These are phyloP conservation scores for Poeciliopsis presidionis DNA, from an alignment of 2,797 vertebrate genomes.

Conservation along the genomic window DNA sequence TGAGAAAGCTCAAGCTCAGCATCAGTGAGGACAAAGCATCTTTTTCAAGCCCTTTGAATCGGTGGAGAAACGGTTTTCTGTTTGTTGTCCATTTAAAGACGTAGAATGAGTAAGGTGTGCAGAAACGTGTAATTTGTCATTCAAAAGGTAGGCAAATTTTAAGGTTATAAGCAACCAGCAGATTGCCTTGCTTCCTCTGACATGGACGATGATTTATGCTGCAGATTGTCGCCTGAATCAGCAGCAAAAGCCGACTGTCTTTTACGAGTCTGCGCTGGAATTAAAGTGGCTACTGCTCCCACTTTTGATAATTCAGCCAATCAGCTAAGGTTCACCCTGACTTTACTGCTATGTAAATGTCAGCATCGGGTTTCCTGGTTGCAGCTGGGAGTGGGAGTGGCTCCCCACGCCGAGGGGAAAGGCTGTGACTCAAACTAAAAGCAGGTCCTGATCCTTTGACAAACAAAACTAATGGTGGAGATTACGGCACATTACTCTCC, in stretches of 20 bases:
- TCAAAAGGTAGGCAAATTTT: constrained; percentile 32
- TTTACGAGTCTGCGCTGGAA: constrained; percentile 60
- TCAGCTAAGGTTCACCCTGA: constrained; percentile 52
- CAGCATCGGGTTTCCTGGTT: constrained; percentile 60
- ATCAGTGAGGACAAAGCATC: constrained; percentile 56
- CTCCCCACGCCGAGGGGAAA: constrained; percentile 29
- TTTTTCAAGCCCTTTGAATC: constrained; percentile 67
- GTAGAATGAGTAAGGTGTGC: constrained; percentile 17
- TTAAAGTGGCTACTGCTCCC: constrained; percentile 56
- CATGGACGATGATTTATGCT: constrained; percentile 31
- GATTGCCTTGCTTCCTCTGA: constrained; percentile 15
- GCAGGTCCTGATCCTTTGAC: constrained; percentile 42
- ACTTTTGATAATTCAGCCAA: constrained; percentile 52
- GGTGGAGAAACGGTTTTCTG: constrained; percentile 48
- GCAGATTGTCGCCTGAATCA: constrained; percentile 48
- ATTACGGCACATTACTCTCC: constrained; percentile 28
- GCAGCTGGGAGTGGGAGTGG: constrained; percentile 19
- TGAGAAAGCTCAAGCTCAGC: constrained; percentile 56
- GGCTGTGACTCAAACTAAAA: constrained; percentile 45
- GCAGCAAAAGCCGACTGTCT: constrained; percentile 55
- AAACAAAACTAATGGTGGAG: constrained; percentile 38
- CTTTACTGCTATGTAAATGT: constrained; percentile 76
- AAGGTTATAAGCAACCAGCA: constrained; percentile 22
- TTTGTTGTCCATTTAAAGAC: constrained; percentile 45
- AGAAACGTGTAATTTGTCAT: constrained; percentile 20